A percentile compares a stretch with the other conserved stretches of the same genome.
phyloP scores from a whole-genome alignment of 2,113 vertebrate genomes.

The Alligator mississippiensis region DNA sequence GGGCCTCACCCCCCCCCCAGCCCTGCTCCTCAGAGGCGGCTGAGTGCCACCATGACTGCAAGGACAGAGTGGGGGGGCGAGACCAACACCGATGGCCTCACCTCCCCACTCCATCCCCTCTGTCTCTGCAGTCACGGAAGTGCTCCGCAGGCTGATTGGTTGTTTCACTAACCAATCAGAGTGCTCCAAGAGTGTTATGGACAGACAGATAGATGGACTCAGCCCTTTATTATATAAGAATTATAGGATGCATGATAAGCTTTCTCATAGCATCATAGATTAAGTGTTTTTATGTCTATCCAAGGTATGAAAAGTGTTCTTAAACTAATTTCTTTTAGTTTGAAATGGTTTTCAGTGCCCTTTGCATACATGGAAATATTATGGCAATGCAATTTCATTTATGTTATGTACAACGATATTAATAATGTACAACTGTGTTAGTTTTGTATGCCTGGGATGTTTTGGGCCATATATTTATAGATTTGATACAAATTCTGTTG shows the following conservation, averaged over 20 bases:
- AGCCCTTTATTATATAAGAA: too few species aligned
- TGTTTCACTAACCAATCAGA: background rate
- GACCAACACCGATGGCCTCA: too few species aligned
- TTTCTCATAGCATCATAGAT: background rate
- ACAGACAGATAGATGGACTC: background rate
- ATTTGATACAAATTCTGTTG: slow-evolving; percentile 1
- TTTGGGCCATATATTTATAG: background rate
- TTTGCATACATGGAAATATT: background rate
- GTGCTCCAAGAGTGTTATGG: background rate
- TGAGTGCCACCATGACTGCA: too few species aligned
- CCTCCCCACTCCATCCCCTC: too few species aligned
- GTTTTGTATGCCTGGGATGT: background rate
- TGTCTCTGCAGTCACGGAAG: too few species aligned
- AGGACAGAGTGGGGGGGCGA: too few species aligned
- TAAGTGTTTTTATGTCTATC: background rate
- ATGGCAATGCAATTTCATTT: slow-evolving; percentile 19
- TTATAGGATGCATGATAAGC: too few species aligned
- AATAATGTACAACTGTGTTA: background rate
- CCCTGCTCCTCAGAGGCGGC: too few species aligned
- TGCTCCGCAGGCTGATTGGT: too few species aligned
- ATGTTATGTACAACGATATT: background rate
- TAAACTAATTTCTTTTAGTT: too few species aligned
- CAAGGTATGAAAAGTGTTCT: too few species aligned
- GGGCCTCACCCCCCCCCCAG: too few species aligned
- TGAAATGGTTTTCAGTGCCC: background rate